phyloP scores from a whole-genome alignment of 2,888 invertebrate species.

The Euclidia mi region DNA sequence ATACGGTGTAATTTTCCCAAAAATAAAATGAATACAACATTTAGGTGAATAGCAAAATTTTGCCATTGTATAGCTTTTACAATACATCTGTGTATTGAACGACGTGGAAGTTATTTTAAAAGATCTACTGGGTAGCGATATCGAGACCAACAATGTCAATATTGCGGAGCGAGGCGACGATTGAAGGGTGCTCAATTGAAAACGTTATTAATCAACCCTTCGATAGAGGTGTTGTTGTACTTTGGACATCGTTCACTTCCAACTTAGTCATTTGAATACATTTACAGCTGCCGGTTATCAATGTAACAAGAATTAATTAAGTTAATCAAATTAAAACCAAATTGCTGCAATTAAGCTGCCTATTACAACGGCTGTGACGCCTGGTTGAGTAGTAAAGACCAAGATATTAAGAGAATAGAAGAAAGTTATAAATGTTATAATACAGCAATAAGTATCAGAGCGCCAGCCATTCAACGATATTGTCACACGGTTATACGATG shows the following conservation, averaged over 20 bases:
- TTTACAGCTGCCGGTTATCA: too few species aligned
- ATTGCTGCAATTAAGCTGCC: constrained; percentile 29
- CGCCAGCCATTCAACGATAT: constrained; percentile 48
- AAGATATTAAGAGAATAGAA: constrained; percentile 40
- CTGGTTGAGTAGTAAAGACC: background rate
- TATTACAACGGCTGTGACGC: constrained; percentile 13
- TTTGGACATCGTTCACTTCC: constrained; percentile 1
- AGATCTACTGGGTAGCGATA: constrained; percentile 43
- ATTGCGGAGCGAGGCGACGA: constrained; percentile 36
- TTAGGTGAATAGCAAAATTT: constrained; percentile 71
- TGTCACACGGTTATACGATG: constrained; percentile 62
- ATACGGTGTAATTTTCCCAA: constrained; percentile 38
- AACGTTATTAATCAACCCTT: constrained; percentile 58
- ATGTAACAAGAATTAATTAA: too few species aligned
- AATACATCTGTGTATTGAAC: constrained; percentile 62
- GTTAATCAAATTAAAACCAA: constrained; percentile 13
- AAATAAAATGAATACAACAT: constrained; percentile 60
- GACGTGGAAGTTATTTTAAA: constrained; percentile 58
- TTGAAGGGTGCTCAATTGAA: constrained; percentile 52
- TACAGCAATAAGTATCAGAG: constrained; percentile 19
- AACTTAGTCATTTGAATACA: background rate
- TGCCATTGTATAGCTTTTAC: constrained; percentile 71
- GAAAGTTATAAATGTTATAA: constrained; percentile 54
- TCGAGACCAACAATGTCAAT: constrained; percentile 57
- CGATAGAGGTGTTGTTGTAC: constrained; percentile 28